Evolutionary conservation across 2,888 invertebrate genomes (phyloP), one percentile per base, ranked within the genome.

Genomic region (Watsonalla cultraria): DNA sequence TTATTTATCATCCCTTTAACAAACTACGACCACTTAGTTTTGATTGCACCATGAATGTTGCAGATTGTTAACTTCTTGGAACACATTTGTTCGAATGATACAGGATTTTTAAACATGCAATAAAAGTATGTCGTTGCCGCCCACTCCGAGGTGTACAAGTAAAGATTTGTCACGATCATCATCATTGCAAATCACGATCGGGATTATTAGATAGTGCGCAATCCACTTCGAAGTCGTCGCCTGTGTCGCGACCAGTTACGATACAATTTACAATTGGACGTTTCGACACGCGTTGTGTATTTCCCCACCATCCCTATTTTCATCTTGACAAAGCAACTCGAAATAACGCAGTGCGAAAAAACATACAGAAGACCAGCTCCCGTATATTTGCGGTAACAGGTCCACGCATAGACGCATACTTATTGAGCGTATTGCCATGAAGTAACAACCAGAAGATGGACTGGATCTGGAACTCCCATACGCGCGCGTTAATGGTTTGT

Each of bases 181-280:
- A 82, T 84, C 80, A 79, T 78, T 68, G 69, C 74, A 79, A 80
- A 86, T 85, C 84, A 84, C 82, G 82, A 82, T 81, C 71, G 72
- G 74, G 77, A 82, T 86, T 79, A 83, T 82, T 78, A 80, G 80
- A 81, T 75, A 76, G 77, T 78, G 70, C 77, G 84, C 86, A 86
- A 88, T 85, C 82, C 81, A 84, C 87, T 87, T 83, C 79, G 78
- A 80, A 76, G 68, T 66, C 68, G 68, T 69, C 74, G 78, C 74
- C 76, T 74, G 76, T 72, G 76, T 71, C 76, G 71, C 69, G 65
- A 62, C 70, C 5, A 11, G 42, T 8, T 42, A 82, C 86, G 82
- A 84, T 83, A 81, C 83, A 85, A 87, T 84, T 82, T 82, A 75
- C 77, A 64, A 72, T 74, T 70, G 72, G 74, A 68, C 70, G 72